Evolutionary conservation across 1,140 invertebrate genomes (phyloP).

Genomic region (Drosophila bocqueti): DNA sequence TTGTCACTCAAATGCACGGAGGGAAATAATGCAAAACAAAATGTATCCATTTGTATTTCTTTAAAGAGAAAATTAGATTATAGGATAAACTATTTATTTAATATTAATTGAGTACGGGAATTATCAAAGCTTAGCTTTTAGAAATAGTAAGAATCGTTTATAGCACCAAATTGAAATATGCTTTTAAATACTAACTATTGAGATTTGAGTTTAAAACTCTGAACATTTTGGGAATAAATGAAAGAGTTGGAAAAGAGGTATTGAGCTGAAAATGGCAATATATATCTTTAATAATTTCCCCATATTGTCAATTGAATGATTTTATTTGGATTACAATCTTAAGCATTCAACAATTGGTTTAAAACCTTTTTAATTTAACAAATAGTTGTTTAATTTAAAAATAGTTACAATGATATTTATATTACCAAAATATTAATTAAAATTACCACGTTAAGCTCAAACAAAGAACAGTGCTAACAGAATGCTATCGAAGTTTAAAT

Average conservation of each 20-base stretch:
- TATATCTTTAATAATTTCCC: no score
- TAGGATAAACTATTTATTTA: neutral
- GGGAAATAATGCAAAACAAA: neutral
- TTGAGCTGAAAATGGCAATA: no score
- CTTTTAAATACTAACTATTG: neutral
- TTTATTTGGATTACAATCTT: no score
- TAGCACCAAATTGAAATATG: neutral
- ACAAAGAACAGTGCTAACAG: neutral
- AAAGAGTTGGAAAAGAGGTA: neutral
- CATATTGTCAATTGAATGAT: no score
- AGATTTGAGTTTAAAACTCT: neutral
- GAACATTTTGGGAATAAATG: neutral
- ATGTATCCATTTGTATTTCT: neutral
- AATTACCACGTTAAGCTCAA: no score
- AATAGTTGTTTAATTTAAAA: no score
- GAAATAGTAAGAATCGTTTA: neutral
- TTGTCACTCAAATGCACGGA: constrained; percentile 52
- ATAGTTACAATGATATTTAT: no score
- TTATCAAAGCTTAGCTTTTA: neutral
- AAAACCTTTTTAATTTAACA: no score
- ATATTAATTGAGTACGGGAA: no score
- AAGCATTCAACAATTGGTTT: no score
- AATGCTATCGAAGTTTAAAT: neutral
- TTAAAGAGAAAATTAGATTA: neutral
- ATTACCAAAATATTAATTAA: no score